Evolutionary conservation across 2,888 invertebrate genomes (phyloP).

Genomic region (Diarsia rubi): DNA sequence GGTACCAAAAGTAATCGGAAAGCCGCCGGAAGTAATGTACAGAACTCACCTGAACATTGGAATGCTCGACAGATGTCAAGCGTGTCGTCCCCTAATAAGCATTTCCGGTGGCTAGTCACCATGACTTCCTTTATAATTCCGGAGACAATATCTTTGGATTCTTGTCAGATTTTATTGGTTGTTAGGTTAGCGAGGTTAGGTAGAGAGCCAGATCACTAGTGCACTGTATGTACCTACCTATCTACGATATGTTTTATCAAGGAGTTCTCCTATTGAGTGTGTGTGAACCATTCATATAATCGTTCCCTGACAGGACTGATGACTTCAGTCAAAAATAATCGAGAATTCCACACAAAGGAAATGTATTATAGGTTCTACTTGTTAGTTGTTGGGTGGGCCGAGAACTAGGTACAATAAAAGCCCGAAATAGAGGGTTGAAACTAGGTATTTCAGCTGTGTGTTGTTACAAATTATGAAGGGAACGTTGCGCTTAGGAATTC

Average conservation of each 20-base stretch:
- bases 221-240: too few species aligned
- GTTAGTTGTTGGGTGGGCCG: not conserved
- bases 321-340: not conserved
- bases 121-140: slow-evolving; percentile 45
- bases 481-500: slow-evolving; percentile 8
- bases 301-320: not conserved
- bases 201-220: not conserved
- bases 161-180: not conserved
- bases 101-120: slow-evolving; percentile 55
- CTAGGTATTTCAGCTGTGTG: not conserved
- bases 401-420: not conserved
- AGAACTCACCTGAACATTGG: slow-evolving; percentile 48
- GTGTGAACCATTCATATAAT: not conserved
- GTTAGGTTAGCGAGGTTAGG: not conserved
- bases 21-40: slow-evolving; percentile 12
- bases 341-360: not conserved
- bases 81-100: slow-evolving; percentile 49
- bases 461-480: slow-evolving; percentile 7
- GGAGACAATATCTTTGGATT: slow-evolving; percentile 20
- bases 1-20: slow-evolving; percentile 16
- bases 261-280: not conserved
- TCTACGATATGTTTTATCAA: too few species aligned
- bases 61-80: slow-evolving; percentile 61
- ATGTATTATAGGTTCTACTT: not conserved
- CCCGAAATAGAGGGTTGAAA: slow-evolving; percentile 11